Conservation (phyloP, 2,797 vertebrate genomes). For the Myripristis murdjan region DNA sequence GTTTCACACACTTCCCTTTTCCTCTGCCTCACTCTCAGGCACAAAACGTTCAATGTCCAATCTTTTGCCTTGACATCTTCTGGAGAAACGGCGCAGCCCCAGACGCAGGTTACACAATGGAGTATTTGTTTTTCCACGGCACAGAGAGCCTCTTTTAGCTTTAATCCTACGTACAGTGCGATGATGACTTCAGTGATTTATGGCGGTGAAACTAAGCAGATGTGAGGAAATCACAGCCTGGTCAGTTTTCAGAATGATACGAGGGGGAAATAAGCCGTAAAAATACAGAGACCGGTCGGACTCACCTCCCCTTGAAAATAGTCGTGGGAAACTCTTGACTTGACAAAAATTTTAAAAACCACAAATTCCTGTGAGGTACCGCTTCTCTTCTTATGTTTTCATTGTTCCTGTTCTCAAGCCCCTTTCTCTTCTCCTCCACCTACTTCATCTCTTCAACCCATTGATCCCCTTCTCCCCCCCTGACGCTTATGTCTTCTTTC, state of each 20-base stretch:
- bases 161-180: slow-evolving; percentile 18
- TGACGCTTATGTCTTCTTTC: not conserved
- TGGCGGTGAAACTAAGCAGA: slow-evolving; percentile 8
- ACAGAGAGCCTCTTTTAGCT: slow-evolving; percentile 17
- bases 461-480: not conserved
- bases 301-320: not conserved
- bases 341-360: slow-evolving; percentile 46
- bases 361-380: slow-evolving; percentile 49
- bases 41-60: not conserved
- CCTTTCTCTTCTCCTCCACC: not conserved
- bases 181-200: not conserved
- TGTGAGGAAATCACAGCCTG: not conserved
- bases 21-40: not conserved
- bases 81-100: too few species aligned
- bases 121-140: too few species aligned
- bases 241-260: not conserved
- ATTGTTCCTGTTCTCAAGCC: slow-evolving; percentile 15
- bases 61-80: too few species aligned
- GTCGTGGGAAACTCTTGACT: slow-evolving; percentile 39
- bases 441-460: not conserved
- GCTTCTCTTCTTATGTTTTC: slow-evolving; percentile 27
- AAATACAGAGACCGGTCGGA: slow-evolving; percentile 23
- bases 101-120: too few species aligned
- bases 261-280: not conserved
- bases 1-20: not conserved